phyloP scores from a whole-genome alignment of 2,797 vertebrate species.

The Sandelia bainsii region DNA sequence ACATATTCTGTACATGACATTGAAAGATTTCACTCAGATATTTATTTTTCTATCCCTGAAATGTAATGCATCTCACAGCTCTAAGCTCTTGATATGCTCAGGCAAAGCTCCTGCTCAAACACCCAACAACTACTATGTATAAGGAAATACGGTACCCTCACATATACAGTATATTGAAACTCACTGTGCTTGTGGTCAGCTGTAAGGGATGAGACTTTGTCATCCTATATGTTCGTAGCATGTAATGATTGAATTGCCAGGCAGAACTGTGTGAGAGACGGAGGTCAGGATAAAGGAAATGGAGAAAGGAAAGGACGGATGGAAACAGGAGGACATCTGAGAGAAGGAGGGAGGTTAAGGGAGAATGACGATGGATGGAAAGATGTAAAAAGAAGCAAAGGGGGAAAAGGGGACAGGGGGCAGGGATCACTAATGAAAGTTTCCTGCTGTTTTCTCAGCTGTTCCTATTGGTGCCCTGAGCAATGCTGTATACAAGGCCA shows the following conservation, averaged over 20 bases:
- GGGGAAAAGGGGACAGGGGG: constrained; percentile 33
- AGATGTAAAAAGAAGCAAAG: constrained; percentile 53
- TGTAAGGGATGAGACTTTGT: constrained; percentile 45
- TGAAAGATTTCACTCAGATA: constrained; percentile 3
- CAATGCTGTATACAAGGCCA: constrained; percentile 26
- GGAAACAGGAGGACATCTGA: constrained; percentile 26
- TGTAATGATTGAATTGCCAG: constrained; percentile 72
- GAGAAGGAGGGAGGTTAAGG: background rate
- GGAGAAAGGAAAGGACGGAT: constrained; percentile 42
- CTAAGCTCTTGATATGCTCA: background rate
- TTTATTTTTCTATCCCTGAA: background rate
- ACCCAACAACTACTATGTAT: background rate
- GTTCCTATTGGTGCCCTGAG: constrained; percentile 46
- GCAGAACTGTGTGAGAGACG: constrained; percentile 61
- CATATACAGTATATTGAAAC: constrained; percentile 7
- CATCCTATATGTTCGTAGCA: constrained; percentile 41
- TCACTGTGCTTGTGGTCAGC: constrained; percentile 18
- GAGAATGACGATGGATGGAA: constrained; percentile 21
- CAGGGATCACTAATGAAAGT: constrained; percentile 61
- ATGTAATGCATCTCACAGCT: background rate
- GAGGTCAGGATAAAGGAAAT: constrained; percentile 60
- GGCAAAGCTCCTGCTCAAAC: constrained; percentile 35
- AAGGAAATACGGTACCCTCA: background rate
- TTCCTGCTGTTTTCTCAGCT: constrained; percentile 74
- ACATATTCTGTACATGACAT: background rate